Evolutionary conservation across 2,888 invertebrate species (phyloP), one percentile per base, ranked within the genome.

Genomic region (Geotrupes spiniger): DNA sequence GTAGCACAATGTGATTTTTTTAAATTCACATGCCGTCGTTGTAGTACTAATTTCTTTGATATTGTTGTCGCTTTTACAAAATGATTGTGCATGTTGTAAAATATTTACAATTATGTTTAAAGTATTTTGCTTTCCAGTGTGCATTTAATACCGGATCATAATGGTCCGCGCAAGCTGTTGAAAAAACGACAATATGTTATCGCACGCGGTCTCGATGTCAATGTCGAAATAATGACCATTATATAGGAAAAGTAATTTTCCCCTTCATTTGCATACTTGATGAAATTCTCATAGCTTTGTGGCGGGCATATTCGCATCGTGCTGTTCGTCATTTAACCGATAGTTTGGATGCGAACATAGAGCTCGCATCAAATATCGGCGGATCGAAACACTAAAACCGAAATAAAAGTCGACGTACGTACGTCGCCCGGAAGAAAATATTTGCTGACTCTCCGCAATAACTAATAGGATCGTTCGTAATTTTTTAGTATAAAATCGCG

Each of bases 221-320:
- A 74, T 74, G 73, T 63, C 68, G 70, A 72, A 74, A 74, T 74
- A 72, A 74, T 74, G 73, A 74, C 73, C 71, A 74, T 73, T 72
- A 73, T 72, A 74, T 73, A 70, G 74, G 72, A 73, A 74, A 74
- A 74, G 72, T 74, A 71, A 73, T 74, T 73, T 74, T 73, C 73
- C 65, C 72, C 70, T 66, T 72, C 71, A 74, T 73, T 73, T 73
- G 71, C 72, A 73, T 72, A 72, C 70, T 72, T 73, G 71, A 74
- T 74, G 74, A 73, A 73, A 74, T 71, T 73, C 70, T 65, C 72
- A 71, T 72, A 68, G 71, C 61, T 52, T 54, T 21, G 17, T 42
- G 44, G 28, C 27, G 38, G 48, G 49, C 41, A 46, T 46, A 46
- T 46, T 50, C 40, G 51, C 52, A 29, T 25, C 41, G 45, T 28